These are phyloP conservation scores for Quiscalus mexicanus DNA, from an alignment of 2,113 vertebrate species.

Conservation along the genomic window DNA sequence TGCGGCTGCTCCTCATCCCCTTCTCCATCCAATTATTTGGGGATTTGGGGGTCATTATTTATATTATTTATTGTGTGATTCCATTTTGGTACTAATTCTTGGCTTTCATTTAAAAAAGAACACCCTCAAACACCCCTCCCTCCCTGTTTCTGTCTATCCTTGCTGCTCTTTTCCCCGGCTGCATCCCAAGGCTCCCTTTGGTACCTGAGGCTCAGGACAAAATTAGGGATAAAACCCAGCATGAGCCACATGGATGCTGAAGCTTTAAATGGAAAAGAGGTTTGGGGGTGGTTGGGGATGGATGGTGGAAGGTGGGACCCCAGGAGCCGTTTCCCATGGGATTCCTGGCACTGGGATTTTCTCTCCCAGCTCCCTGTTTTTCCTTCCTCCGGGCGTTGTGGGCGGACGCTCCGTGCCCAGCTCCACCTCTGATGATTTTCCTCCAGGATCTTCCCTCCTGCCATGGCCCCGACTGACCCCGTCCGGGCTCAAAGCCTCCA, in stretches of 20 bases:
- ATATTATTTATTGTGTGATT: not conserved
- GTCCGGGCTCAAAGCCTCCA: not conserved
- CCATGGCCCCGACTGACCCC: not conserved
- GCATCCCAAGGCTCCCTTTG: not conserved
- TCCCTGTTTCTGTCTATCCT: not conserved
- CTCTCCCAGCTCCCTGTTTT: not conserved
- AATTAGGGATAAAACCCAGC: not conserved
- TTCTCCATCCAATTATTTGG: not conserved
- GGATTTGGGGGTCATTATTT: not conserved
- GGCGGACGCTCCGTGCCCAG: not conserved
- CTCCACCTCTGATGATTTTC: not conserved
- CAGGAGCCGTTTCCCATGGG: rapidly evolving
- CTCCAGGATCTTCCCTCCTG: not conserved
- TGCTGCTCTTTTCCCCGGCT: not conserved
- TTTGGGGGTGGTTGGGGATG: not conserved
- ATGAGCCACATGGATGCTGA: not conserved
- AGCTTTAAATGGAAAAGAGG: not conserved
- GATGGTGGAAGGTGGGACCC: not conserved
- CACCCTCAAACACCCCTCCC: not conserved
- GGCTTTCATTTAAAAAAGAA: not conserved
- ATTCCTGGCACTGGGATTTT: not conserved
- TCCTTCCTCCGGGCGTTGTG: rapidly evolving
- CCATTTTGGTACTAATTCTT: not conserved
- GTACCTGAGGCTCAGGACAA: not conserved
- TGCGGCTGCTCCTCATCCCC: not conserved